phyloP scores from a whole-genome alignment of 92 coral and sea anemone genomes.

The Montipora capitata region DNA sequence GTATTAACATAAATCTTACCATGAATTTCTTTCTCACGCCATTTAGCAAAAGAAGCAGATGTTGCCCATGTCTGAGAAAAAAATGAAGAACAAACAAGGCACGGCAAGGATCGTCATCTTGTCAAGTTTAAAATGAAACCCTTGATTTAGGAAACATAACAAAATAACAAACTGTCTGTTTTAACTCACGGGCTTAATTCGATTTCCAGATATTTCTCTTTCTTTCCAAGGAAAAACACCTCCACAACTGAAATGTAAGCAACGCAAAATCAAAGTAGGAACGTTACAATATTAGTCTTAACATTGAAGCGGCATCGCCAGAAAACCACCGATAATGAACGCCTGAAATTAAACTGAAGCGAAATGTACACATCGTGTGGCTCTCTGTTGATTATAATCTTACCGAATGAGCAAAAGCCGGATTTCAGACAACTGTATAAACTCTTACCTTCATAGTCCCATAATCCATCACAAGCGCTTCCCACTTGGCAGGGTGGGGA shows the following conservation, averaged over 20 bases:
- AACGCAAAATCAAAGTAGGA: not conserved
- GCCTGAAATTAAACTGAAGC: no score
- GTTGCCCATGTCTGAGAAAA: slow-evolving; percentile 86
- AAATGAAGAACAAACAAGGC: not conserved
- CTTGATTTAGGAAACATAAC: not conserved
- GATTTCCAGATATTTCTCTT: slow-evolving; percentile 89
- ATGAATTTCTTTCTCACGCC: slow-evolving; percentile 91
- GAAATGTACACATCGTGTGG: no score
- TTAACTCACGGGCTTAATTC: slow-evolving; percentile 97
- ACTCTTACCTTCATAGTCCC: slow-evolving; percentile 94
- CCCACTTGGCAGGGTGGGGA: slow-evolving; percentile 89
- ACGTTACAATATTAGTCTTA: not conserved
- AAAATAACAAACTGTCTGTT: not conserved
- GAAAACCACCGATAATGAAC: no score
- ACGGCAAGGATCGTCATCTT: no score
- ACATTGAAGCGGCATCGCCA: not conserved
- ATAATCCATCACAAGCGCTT: slow-evolving; percentile 87
- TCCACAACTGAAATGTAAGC: slow-evolving; percentile 84
- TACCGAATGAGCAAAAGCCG: no score
- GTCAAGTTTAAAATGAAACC: not conserved
- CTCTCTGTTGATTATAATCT: no score
- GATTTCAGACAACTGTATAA: no score
- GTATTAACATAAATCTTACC: slow-evolving; percentile 41
- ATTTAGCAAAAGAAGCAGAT: slow-evolving; percentile 87
- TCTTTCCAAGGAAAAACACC: slow-evolving; percentile 96